Percentiles rank a stretch among this genome's conserved stretches.
These are phyloP conservation scores for Smittia sp. DNA, from an alignment of 2,888 invertebrate genomes.

Conservation along the genomic window DNA sequence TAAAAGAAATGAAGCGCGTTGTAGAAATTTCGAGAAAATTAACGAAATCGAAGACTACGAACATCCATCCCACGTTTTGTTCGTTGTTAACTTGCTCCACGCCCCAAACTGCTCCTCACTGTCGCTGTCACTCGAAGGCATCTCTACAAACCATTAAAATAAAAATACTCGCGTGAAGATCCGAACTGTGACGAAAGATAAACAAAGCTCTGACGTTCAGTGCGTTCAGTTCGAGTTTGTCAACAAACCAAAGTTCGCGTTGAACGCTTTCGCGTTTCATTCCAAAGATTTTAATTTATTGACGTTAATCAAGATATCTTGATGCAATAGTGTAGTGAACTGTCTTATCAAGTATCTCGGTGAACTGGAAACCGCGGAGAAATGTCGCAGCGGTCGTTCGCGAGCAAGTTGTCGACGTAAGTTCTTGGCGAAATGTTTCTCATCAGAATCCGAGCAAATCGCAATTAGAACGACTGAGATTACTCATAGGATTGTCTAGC, in stretches of 20 bases:
- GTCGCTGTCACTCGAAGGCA: slow-evolving; percentile 24
- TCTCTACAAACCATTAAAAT: neutral
- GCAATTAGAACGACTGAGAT: too few species aligned
- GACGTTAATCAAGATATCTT: too few species aligned
- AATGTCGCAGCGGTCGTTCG: slow-evolving; percentile 70
- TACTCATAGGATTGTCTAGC: too few species aligned
- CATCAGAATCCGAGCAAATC: too few species aligned
- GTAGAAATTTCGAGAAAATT: slow-evolving; percentile 30
- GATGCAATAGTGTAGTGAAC: too few species aligned
- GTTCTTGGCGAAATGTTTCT: slow-evolving; percentile 42
- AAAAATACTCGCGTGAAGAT: neutral
- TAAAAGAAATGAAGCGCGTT: slow-evolving; percentile 13
- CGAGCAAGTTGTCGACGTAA: slow-evolving; percentile 68
- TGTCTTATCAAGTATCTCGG: neutral
- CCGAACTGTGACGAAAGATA: too few species aligned
- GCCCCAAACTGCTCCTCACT: slow-evolving; percentile 34
- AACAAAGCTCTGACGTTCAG: too few species aligned
- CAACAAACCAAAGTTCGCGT: too few species aligned
- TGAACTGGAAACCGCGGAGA: slow-evolving; percentile 42
- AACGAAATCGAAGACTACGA: slow-evolving; percentile 25
- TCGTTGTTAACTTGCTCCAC: slow-evolving; percentile 47
- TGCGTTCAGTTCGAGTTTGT: too few species aligned
- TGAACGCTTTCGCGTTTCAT: too few species aligned
- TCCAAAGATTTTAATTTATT: too few species aligned
- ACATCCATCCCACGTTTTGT: slow-evolving; percentile 51